phyloP scores from a whole-genome alignment of 2,797 vertebrate species.

The Huso huso region DNA sequence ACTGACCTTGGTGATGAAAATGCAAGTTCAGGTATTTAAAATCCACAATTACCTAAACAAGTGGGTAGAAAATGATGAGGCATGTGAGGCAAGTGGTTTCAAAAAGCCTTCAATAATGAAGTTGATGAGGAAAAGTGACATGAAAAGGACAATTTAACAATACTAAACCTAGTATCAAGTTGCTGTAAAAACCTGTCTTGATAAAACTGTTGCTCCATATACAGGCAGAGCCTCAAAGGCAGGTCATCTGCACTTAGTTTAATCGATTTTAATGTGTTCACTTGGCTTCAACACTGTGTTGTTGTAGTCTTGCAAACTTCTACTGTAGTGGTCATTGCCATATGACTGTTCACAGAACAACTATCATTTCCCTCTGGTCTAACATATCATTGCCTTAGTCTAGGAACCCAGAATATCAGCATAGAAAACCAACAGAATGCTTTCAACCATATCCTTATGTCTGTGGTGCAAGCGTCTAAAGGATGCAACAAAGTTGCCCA shows the following conservation, averaged over 20 bases:
- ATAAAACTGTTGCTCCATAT: too few relatives aligned
- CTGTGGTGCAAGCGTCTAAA: conserved; percentile 22
- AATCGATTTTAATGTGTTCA: too few relatives aligned
- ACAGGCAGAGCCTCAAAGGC: too few relatives aligned
- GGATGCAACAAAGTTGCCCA: conserved; percentile 9
- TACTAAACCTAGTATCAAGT: neutral
- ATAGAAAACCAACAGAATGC: conserved; percentile 22
- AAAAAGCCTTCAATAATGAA: neutral
- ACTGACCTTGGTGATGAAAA: neutral
- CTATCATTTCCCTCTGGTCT: conserved; percentile 33
- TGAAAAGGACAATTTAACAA: neutral
- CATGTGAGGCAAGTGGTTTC: neutral
- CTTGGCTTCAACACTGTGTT: too few relatives aligned
- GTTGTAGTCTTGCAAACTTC: neutral
- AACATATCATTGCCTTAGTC: conserved; percentile 34
- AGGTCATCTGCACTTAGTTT: too few relatives aligned
- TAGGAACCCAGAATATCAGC: conserved; percentile 39
- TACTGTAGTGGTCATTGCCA: conserved; percentile 11
- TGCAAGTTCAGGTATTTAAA: neutral
- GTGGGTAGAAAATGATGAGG: neutral
- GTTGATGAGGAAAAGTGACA: neutral
- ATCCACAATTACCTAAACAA: neutral
- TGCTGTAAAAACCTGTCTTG: too few relatives aligned
- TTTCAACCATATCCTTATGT: conserved; percentile 30
- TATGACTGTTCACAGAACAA: conserved; percentile 7